These are phyloP conservation scores for Drosophila birchii DNA, from an alignment of 2,888 invertebrate species.

Conservation along the genomic window DNA sequence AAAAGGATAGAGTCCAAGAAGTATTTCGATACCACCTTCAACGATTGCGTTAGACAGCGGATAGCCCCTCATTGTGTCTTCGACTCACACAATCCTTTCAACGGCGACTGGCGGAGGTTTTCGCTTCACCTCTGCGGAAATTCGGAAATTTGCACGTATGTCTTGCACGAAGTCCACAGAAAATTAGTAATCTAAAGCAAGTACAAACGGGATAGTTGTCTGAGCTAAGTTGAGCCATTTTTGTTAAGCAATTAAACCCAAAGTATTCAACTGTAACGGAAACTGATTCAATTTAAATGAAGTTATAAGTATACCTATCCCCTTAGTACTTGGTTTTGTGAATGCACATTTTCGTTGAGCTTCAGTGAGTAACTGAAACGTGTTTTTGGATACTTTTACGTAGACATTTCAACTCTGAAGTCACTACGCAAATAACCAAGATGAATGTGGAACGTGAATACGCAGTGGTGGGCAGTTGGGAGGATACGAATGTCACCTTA, in stretches of 20 bases:
- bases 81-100: constrained; percentile 91
- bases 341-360: background rate
- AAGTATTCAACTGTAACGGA: background rate
- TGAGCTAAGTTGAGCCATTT: background rate
- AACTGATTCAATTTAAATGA: background rate
- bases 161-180: constrained; percentile 37
- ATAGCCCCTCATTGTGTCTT: constrained; percentile 77
- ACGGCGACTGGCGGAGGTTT: constrained; percentile 92
- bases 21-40: constrained; percentile 83
- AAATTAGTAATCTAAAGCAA: background rate
- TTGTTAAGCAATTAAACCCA: background rate
- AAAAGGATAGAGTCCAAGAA: constrained; percentile 21
- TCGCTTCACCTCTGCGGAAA: constrained; percentile 95
- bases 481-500: constrained; percentile 92
- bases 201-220: background rate
- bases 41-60: constrained; percentile 89
- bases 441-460: constrained; percentile 92
- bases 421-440: constrained; percentile 89
- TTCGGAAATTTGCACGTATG: constrained; percentile 91
- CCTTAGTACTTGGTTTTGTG: constrained; percentile 1
- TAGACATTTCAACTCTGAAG: constrained; percentile 92
- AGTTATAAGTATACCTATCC: background rate
- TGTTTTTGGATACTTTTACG: constrained; percentile 55
- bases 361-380: too few species aligned
- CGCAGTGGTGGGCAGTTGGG: constrained; percentile 93